Percentiles rank a stretch among this genome's conserved stretches.
Evolutionary conservation across 2,888 invertebrate species (phyloP).

Genomic region (Zele albiditarsus): DNA sequence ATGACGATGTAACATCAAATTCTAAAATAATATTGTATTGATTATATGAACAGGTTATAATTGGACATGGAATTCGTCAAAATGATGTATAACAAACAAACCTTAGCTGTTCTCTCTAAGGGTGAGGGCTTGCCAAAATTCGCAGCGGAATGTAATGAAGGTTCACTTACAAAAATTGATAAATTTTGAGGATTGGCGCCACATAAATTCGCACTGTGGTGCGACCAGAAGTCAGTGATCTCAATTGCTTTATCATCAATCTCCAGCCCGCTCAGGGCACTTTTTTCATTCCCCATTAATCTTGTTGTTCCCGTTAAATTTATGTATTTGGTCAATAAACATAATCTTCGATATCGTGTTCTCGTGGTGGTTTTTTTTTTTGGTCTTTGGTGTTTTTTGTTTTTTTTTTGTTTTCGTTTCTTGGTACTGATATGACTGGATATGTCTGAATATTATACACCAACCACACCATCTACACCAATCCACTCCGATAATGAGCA

Average conservation of each 20-base stretch:
- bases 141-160: conserved; percentile 74
- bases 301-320: neutral
- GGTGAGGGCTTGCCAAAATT: conserved; percentile 75
- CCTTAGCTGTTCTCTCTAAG: conserved; percentile 85
- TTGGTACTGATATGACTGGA: neutral
- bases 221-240: conserved; percentile 86
- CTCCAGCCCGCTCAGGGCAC: conserved; percentile 82
- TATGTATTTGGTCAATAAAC: neutral
- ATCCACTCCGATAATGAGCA: neutral
- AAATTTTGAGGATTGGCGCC: conserved; percentile 78
- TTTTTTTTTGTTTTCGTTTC: neutral
- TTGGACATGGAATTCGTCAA: neutral
- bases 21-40: conserved; percentile 74
- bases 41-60: conserved; percentile 22
- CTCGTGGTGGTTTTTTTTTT: neutral
- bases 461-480: no score
- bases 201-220: conserved; percentile 78
- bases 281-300: conserved; percentile 85
- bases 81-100: conserved; percentile 61
- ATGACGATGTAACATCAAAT: conserved; percentile 88
- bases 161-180: conserved; percentile 85
- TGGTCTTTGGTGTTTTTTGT: no score
- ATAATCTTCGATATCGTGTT: neutral
- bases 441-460: no score
- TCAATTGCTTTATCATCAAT: conserved; percentile 85